phyloP scores from a whole-genome alignment of 1,140 invertebrate genomes.

The Asobara japonica region DNA sequence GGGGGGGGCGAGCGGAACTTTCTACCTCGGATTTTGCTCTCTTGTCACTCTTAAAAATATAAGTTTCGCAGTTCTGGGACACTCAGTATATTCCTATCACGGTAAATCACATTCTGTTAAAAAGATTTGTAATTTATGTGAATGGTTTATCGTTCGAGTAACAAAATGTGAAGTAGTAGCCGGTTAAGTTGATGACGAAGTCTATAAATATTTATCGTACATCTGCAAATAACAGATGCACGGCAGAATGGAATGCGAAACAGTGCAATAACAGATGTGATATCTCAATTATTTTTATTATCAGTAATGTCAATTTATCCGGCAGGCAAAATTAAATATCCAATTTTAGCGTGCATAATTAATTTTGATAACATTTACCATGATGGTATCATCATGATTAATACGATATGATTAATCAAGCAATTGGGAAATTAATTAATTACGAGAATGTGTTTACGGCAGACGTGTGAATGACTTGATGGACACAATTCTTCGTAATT shows the following conservation, averaged over 20 bases:
- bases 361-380: no score
- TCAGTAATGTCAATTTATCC: not conserved
- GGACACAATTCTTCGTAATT: no score
- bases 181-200: conserved; percentile 40
- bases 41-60: no score
- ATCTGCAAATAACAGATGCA: conserved; percentile 40
- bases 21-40: no score
- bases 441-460: no score
- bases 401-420: no score
- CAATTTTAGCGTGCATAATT: not conserved
- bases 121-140: not conserved
- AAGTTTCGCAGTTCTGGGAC: no score
- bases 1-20: no score
- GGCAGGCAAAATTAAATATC: not conserved
- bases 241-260: not conserved
- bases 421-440: no score
- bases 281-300: not conserved
- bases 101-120: not conserved
- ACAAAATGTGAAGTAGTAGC: not conserved
- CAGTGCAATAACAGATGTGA: not conserved
- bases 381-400: no score
- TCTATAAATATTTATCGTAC: conserved; percentile 45
- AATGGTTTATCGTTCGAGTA: not conserved
- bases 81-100: no score
- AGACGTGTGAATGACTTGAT: no score